phyloP scores from a whole-genome alignment of 2,113 vertebrate species.

The Rutilus rutilus region DNA sequence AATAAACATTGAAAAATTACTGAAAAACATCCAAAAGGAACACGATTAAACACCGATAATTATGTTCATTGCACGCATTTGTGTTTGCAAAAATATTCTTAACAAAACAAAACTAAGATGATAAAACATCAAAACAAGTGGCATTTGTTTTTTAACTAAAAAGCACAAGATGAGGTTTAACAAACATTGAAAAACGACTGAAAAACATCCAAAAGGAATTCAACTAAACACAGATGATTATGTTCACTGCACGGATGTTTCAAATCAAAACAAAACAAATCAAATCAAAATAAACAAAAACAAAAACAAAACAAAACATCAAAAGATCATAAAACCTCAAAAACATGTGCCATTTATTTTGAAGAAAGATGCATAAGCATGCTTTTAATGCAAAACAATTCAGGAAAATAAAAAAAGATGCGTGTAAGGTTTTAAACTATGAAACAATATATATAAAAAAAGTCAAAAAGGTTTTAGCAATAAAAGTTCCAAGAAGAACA shows the following conservation, averaged over 20 bases:
- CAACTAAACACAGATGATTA: background rate
- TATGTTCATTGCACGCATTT: background rate
- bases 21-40: background rate
- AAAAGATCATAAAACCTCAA: background rate
- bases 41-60: background rate
- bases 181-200: background rate
- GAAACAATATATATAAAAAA: background rate
- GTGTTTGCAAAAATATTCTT: background rate
- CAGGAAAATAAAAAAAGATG: background rate
- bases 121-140: background rate
- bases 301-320: background rate
- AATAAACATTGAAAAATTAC: background rate
- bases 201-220: background rate
- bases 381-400: background rate
- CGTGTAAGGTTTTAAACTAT: background rate
- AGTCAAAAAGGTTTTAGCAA: background rate
- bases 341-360: background rate
- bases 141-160: background rate
- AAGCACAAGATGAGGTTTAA: background rate
- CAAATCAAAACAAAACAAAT: background rate
- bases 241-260: background rate
- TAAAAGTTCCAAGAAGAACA: background rate
- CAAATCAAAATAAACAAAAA: too few relatives aligned
- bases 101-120: background rate
- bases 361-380: background rate